These are phyloP conservation scores for Gymnobelideus leadbeateri DNA, from an alignment of 2,113 vertebrate genomes.

Conservation along the genomic window DNA sequence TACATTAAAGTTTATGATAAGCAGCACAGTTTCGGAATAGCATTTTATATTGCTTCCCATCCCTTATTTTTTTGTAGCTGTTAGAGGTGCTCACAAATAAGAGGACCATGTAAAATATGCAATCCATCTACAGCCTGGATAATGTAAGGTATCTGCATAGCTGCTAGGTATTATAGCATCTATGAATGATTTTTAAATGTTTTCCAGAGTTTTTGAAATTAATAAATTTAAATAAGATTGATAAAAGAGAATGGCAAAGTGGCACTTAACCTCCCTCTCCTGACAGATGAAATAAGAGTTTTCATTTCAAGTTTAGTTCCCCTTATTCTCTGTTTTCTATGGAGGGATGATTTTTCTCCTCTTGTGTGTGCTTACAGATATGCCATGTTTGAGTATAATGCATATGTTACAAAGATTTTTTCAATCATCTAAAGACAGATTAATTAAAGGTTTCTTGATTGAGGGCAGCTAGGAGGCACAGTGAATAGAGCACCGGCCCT, in stretches of 20 bases:
- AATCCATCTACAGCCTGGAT: neutral
- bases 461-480: no score
- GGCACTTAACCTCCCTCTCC: constrained; percentile 12
- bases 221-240: constrained; percentile 33
- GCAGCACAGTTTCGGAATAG: neutral
- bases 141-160: neutral
- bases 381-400: constrained; percentile 17
- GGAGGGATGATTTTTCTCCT: neutral
- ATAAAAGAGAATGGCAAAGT: constrained; percentile 3
- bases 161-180: no score
- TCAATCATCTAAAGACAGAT: constrained; percentile 35
- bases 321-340: neutral
- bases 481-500: no score
- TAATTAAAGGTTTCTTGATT: constrained; percentile 13
- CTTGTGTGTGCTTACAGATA: neutral
- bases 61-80: neutral
- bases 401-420: constrained; percentile 50
- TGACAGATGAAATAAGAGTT: constrained; percentile 33
- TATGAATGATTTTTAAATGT: neutral
- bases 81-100: neutral
- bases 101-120: constrained; percentile 2
- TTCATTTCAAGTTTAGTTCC: constrained; percentile 29
- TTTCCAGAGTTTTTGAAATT: constrained; percentile 10
- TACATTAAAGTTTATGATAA: neutral
- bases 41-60: constrained; percentile 17